Base-by-base conservation (phyloP, 2,888 invertebrate genomes). In the Dusona sp. region DNA sequence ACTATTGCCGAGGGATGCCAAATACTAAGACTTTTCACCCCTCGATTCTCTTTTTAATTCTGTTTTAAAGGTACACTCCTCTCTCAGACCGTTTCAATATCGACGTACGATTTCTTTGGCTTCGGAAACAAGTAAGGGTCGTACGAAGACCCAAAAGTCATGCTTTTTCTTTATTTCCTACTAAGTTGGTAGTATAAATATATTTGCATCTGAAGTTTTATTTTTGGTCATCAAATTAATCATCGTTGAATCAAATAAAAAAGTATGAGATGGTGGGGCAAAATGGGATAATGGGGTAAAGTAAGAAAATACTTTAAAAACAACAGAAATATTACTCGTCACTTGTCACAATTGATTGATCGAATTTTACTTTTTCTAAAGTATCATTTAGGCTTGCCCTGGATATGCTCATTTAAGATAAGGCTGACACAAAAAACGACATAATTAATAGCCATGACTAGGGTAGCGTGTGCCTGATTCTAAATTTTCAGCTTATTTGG, bases 111-210 rank as follows among this genome's bases (percentile, higher is more conserved):
- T 91, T 92, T 92, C 88, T 92, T 89, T 90, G 93, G 93, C 93
- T 93, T 93, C 92, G 89, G 90, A 91, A 90, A 91, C 90, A 91
- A 91, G 90, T 91, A 91, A 92, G 92, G 92, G 91, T 92, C 91
- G 90, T 89, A 29, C 88, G 92, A 92, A 92, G 92, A 93, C 93
- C 92, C 90, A 90, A 90, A 90, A 91, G 90, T 92, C 51, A 36
- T 61, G 29, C 25, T 29, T 83, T 82, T n/a, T 22, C 51, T 75
- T 25, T 11, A 38, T 25, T 33, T n/a, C 25, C 38, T 51, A n/a
- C 48, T 33, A 51, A 36, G 45, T 61, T 54, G 7, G 42, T n/a
- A 19, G 22, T 13, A 67, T 33, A 45, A 65, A 64, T 61, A 54
- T 54, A 54, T 54, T 54, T 7, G 51, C 51, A 54, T 8, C 2